A percentile compares a stretch with the other conserved stretches of the same genome.
Conservation (phyloP, 2,888 invertebrate species). For the Tiliacea citrago region DNA sequence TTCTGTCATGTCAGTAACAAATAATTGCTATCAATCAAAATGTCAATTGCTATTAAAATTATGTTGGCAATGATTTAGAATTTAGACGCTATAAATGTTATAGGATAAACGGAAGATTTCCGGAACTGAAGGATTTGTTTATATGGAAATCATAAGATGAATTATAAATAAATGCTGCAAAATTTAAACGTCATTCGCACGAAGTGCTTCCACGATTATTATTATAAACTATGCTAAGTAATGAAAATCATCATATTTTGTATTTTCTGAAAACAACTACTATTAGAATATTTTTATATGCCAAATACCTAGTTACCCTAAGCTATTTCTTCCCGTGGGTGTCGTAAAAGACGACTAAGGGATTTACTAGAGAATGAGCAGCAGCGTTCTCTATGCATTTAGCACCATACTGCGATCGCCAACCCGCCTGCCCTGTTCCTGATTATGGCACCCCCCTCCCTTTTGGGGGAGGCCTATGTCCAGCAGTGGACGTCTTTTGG, state of each 20-base stretch:
- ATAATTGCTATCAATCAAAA: slow-evolving; percentile 56
- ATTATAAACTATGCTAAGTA: background rate
- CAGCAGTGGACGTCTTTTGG: too few species aligned
- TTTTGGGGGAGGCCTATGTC: too few species aligned
- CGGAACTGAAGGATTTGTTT: slow-evolving; percentile 28
- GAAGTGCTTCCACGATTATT: slow-evolving; percentile 18
- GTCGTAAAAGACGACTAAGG: too few species aligned
- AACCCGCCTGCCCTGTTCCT: too few species aligned
- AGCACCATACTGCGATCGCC: too few species aligned
- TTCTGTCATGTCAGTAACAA: slow-evolving; percentile 46
- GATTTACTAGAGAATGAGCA: too few species aligned
- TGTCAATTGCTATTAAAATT: slow-evolving; percentile 44
- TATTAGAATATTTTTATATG: background rate
- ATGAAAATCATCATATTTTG: background rate
- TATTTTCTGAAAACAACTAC: background rate
- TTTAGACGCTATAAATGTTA: slow-evolving; percentile 5
- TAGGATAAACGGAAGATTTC: slow-evolving; percentile 20
- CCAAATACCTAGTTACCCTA: too few species aligned
- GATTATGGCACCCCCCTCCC: too few species aligned
- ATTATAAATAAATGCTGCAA: slow-evolving; percentile 4
- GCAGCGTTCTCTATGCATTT: too few species aligned
- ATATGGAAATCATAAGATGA: slow-evolving; percentile 19
- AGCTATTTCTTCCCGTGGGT: too few species aligned
- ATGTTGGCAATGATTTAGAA: slow-evolving; percentile 42
- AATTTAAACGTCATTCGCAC: slow-evolving; percentile 15